A percentile compares a stretch with the other conserved stretches of the same genome.
Evolutionary conservation across 2,797 vertebrate species (phyloP).

Genomic region (Thripadectes ignobilis): DNA sequence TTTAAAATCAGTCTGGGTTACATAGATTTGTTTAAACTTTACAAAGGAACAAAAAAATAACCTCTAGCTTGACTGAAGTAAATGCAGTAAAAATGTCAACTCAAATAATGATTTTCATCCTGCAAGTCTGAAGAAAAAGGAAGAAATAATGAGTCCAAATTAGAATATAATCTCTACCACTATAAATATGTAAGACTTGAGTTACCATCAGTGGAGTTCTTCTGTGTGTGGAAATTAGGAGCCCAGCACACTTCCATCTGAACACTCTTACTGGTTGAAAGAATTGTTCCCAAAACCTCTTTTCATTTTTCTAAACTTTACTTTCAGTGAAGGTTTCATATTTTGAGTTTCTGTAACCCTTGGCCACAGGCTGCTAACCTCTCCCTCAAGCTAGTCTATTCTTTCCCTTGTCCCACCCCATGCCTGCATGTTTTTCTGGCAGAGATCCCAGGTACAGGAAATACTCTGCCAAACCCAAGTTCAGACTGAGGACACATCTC

Average conservation of each 20-base stretch:
- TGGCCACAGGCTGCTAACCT: conserved; percentile 17
- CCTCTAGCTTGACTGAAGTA: background rate
- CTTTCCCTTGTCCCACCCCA: background rate
- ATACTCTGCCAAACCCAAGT: conserved; percentile 37
- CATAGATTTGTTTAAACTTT: background rate
- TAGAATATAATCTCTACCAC: background rate
- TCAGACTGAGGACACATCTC: background rate
- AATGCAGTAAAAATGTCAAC: background rate
- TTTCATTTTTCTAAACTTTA: background rate
- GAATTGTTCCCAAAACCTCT: background rate
- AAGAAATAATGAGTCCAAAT: background rate
- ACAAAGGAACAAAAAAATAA: background rate
- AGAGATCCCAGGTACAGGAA: background rate
- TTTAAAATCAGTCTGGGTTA: background rate
- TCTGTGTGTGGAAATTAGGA: background rate
- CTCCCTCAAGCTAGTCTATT: background rate
- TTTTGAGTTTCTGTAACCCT: background rate
- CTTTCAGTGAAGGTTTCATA: background rate
- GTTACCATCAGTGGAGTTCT: background rate
- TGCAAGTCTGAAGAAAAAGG: background rate
- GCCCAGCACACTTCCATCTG: background rate
- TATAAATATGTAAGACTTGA: background rate
- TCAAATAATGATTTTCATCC: background rate
- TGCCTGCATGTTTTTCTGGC: conserved; percentile 17
- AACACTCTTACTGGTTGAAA: background rate